Conservation (phyloP, 2,888 invertebrate genomes). For the Micropterix aruncella region DNA sequence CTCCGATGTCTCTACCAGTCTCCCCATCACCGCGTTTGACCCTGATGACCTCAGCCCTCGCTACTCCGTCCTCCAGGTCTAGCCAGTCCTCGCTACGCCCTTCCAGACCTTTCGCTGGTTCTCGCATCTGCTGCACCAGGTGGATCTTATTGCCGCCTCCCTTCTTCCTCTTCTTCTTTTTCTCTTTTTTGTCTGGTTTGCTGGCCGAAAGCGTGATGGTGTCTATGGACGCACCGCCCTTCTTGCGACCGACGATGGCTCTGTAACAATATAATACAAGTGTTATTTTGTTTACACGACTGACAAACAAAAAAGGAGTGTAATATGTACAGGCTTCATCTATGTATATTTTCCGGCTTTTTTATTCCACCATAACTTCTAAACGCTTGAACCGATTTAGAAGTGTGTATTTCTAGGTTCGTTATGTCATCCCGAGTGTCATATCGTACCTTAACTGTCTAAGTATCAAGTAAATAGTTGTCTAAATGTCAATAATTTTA, state of each 20-base stretch:
- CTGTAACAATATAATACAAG: too few relatives aligned
- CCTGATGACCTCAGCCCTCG: conserved; percentile 1
- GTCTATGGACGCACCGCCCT: conserved; percentile 23
- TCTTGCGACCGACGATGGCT: conserved; percentile 10
- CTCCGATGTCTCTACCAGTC: conserved; percentile 4
- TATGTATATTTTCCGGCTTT: too few relatives aligned
- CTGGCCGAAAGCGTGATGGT: conserved; percentile 28
- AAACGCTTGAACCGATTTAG: too few relatives aligned
- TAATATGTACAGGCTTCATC: too few relatives aligned
- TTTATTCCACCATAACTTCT: too few relatives aligned
- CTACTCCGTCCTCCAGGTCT: conserved; percentile 1
- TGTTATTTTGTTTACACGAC: too few relatives aligned
- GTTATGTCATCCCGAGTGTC: too few relatives aligned
- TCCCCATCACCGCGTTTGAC: background rate
- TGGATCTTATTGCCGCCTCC: conserved; percentile 25
- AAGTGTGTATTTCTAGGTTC: too few relatives aligned
- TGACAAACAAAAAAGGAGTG: too few relatives aligned
- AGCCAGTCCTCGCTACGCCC: background rate
- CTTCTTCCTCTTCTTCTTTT: conserved; percentile 28
- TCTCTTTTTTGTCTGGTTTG: conserved; percentile 23
- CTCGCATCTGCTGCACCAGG: conserved; percentile 17
- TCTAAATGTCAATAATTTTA: too few relatives aligned
- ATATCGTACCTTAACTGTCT: too few relatives aligned
- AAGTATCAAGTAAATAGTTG: too few relatives aligned
- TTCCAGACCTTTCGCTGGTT: background rate